A percentile compares a stretch with the other conserved stretches of the same genome.
Evolutionary conservation across 2,797 vertebrate genomes (phyloP).

Genomic region (Lagorchestes hirsutus): DNA sequence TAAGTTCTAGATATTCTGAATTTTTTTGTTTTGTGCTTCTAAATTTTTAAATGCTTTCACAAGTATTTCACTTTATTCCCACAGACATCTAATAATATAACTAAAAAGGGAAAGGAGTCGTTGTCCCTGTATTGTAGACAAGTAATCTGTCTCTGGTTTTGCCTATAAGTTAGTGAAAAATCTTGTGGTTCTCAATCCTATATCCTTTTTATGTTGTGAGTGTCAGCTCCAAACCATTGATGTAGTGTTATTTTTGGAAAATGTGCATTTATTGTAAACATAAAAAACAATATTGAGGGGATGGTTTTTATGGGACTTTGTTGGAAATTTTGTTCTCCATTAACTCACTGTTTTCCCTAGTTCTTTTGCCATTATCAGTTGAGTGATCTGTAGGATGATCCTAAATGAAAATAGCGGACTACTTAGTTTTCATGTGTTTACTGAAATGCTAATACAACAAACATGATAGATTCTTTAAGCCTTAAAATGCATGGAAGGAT

Average conservation of each 20-base stretch:
- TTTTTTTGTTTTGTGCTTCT: not conserved
- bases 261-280: not conserved
- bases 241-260: not conserved
- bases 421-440: not conserved
- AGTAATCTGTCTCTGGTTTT: not conserved
- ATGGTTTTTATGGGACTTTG: not conserved
- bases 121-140: not conserved
- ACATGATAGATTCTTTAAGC: not conserved
- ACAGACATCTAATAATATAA: not conserved
- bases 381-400: not conserved
- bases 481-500: not conserved
- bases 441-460: not conserved
- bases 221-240: not conserved
- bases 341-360: conserved; percentile 11
- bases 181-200: not conserved
- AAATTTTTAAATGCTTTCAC: not conserved
- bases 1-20: not conserved
- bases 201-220: not conserved
- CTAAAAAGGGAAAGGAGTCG: not conserved
- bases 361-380: conserved; percentile 3
- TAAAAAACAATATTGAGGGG: not conserved
- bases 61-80: not conserved
- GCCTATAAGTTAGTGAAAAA: not conserved
- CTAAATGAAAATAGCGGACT: not conserved
- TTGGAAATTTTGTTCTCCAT: not conserved